Evolutionary conservation across 2,888 invertebrate species (phyloP), one percentile per base, ranked within the genome.

Genomic region (Meteorus colon): DNA sequence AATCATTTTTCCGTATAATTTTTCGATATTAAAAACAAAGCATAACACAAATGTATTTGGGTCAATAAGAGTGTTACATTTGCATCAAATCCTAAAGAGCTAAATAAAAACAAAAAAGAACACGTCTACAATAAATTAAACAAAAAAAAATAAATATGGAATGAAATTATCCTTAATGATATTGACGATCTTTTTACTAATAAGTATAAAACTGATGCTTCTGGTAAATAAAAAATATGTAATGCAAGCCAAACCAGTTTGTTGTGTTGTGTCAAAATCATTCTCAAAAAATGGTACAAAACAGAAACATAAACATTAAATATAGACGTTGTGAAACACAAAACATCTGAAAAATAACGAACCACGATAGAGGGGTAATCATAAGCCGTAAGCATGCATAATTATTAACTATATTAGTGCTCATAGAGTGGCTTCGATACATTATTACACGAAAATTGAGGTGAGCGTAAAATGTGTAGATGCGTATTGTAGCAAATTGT

Each of bases 151-250:
- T 77, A 66, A 79, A 80, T 76, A 80, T 83, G 83, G 83, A 85
- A 81, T 82, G 82, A 85, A 83, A 84, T 80, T 84, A 84, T 85
- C 87, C 86, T 82, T 83, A 83, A 86, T 82, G 79, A 83, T 83
- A 82, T 78, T 75, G 83, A 85, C 81, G 80, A 87, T 83, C 84
- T 89, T 89, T 89, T 88, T 87, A 88, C 84, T 86, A 83, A 86
- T 79, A 72, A 79, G 69, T 70, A 77, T 69, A 63, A 77, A 83
- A 82, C 82, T 81, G 81, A 87, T 83, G 87, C 85, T 88, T 88
- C 84, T 87, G 85, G 82, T 85, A 81, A 86, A 86, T 85, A 85
- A 88, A 77, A 82, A 82, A 83, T 82, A 83, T 86, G 82, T 86
- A 86, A 85, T 82, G 84, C 85, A 86, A 88, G 84, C 82, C 83